Evolutionary conservation across 2,888 invertebrate genomes (phyloP).

Genomic region (Esperia sulphurella): DNA sequence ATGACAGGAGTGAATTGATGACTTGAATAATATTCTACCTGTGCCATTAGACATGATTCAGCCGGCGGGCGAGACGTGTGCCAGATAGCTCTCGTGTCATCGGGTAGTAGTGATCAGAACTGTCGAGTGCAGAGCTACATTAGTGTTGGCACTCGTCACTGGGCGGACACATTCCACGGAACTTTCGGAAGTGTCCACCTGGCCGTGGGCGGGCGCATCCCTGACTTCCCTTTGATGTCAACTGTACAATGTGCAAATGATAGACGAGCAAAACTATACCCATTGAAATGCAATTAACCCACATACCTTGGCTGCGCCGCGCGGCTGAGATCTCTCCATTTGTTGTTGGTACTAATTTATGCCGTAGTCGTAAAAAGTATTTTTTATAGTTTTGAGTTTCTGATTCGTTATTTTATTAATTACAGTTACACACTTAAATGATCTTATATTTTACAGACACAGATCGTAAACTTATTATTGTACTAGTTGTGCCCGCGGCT

Average conservation of each 20-base stretch:
- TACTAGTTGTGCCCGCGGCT: no score
- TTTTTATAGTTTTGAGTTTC: no score
- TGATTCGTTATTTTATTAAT: no score
- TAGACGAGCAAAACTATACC: slow-evolving; percentile 28
- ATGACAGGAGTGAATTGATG: slow-evolving; percentile 6
- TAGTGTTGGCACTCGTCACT: slow-evolving; percentile 49
- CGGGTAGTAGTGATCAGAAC: slow-evolving; percentile 34
- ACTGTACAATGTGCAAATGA: slow-evolving; percentile 24
- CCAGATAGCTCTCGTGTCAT: slow-evolving; percentile 40
- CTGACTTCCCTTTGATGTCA: slow-evolving; percentile 47
- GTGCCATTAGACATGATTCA: slow-evolving; percentile 18
- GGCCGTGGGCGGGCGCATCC: slow-evolving; percentile 48
- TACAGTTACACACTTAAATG: no score
- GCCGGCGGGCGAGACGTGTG: slow-evolving; percentile 27
- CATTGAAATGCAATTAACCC: slow-evolving; percentile 42
- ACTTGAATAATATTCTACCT: slow-evolving; percentile 1
- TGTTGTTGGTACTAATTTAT: neutral
- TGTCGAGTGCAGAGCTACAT: slow-evolving; percentile 28
- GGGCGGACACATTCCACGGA: slow-evolving; percentile 40
- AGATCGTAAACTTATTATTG: no score
- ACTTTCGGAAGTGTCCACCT: slow-evolving; percentile 58
- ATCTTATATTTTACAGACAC: no score
- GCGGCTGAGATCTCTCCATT: slow-evolving; percentile 35
- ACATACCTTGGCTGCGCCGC: slow-evolving; percentile 31
- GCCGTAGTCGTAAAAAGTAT: no score